Evolutionary conservation across 2,113 vertebrate species (phyloP).

Genomic region (Lichenostomus cassidix): DNA sequence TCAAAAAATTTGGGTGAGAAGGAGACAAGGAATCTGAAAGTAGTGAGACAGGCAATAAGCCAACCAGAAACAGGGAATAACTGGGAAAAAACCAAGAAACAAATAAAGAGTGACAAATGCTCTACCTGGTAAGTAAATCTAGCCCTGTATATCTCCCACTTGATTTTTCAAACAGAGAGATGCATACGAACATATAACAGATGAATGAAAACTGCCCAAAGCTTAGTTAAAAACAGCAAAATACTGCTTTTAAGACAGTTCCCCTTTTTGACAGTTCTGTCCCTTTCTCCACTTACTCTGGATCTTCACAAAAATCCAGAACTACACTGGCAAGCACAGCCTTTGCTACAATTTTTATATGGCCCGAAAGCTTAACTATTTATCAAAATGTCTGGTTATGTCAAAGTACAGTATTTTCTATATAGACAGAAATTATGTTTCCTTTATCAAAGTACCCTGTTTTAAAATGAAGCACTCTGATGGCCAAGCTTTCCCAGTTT

Average conservation of each 20-base stretch:
- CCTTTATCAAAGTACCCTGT: neutral
- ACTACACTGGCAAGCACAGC: neutral
- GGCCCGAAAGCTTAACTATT: neutral
- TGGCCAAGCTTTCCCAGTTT: neutral
- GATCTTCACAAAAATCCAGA: neutral
- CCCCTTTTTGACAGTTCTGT: neutral
- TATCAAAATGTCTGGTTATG: neutral
- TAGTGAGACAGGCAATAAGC: rapidly evolving
- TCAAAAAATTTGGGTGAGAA: neutral
- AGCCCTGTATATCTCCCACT: too few relatives aligned
- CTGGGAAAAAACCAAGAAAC: neutral
- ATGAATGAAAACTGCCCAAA: neutral
- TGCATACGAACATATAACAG: neutral
- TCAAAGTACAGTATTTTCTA: neutral
- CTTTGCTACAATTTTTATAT: neutral
- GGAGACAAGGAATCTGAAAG: neutral
- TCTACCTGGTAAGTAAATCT: neutral
- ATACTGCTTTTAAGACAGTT: neutral
- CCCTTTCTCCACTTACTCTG: neutral
- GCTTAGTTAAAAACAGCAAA: neutral
- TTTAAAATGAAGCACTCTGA: neutral
- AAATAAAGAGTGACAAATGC: neutral
- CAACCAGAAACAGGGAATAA: neutral
- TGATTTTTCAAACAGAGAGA: neutral
- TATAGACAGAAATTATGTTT: neutral